These are phyloP conservation scores for Myzus persicae DNA, from an alignment of 1,140 invertebrate genomes.

Conservation along the genomic window DNA sequence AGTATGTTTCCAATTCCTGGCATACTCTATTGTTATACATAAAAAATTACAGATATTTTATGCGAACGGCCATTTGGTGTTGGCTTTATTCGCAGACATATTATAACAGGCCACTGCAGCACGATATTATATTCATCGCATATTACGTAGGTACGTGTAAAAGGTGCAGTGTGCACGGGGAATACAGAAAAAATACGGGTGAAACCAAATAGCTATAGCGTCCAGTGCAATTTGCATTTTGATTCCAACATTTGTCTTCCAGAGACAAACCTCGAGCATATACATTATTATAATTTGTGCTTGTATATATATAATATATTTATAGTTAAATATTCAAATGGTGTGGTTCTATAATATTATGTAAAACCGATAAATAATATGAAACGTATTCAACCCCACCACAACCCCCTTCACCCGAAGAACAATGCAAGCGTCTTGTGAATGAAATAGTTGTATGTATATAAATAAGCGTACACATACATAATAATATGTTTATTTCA, in stretches of 20 bases:
- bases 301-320: background rate
- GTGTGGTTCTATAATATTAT: conserved; percentile 24
- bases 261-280: background rate
- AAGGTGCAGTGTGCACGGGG: background rate
- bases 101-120: background rate
- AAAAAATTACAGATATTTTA: background rate
- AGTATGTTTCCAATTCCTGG: background rate
- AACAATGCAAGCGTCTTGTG: background rate
- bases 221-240: background rate
- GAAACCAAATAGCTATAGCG: background rate
- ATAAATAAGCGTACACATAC: background rate
- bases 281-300: background rate
- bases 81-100: background rate
- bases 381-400: background rate
- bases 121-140: background rate
- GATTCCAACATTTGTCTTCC: conserved; percentile 21
- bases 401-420: background rate
- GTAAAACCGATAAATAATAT: background rate
- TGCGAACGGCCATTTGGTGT: background rate
- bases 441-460: background rate
- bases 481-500: background rate
- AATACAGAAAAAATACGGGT: background rate
- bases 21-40: background rate
- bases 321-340: conserved; percentile 36
- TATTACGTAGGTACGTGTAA: background rate